Conservation (phyloP, 2,888 invertebrate species). For the Drosophila colorata region DNA sequence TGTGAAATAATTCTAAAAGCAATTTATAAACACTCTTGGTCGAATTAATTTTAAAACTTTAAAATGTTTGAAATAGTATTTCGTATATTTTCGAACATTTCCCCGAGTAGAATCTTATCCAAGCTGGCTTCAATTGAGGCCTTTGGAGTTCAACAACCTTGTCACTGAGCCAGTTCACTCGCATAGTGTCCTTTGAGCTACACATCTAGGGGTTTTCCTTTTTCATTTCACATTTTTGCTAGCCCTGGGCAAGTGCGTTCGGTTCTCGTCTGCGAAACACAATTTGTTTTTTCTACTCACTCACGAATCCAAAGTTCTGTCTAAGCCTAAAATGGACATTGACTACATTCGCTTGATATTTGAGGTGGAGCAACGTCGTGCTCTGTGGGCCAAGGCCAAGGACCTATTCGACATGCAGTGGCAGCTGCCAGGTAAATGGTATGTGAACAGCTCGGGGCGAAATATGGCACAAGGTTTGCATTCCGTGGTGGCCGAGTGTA, state of each 20-base stretch:
- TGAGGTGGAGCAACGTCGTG: not conserved
- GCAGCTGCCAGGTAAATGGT: conserved; percentile 1
- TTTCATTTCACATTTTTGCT: not conserved
- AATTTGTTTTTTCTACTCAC: not conserved
- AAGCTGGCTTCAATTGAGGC: not conserved
- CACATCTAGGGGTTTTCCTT: not conserved
- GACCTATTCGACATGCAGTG: not conserved
- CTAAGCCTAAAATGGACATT: not conserved
- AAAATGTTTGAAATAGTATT: too few relatives aligned
- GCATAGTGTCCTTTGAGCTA: not conserved
- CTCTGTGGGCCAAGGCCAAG: not conserved
- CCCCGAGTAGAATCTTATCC: not conserved
- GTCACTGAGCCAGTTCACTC: not conserved
- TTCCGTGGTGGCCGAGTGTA: not conserved
- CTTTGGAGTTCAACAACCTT: not conserved
- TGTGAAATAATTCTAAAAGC: too few relatives aligned
- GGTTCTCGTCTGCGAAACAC: not conserved
- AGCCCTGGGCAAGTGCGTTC: not conserved
- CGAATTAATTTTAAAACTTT: too few relatives aligned
- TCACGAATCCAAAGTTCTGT: not conserved
- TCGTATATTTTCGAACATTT: too few relatives aligned
- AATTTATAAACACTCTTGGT: too few relatives aligned
- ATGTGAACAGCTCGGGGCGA: conserved; percentile 2
- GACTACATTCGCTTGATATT: not conserved
- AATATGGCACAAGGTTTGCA: not conserved